Base-by-base conservation (phyloP, 23 tunicate genomes). In the Diplosoma virens region DNA sequence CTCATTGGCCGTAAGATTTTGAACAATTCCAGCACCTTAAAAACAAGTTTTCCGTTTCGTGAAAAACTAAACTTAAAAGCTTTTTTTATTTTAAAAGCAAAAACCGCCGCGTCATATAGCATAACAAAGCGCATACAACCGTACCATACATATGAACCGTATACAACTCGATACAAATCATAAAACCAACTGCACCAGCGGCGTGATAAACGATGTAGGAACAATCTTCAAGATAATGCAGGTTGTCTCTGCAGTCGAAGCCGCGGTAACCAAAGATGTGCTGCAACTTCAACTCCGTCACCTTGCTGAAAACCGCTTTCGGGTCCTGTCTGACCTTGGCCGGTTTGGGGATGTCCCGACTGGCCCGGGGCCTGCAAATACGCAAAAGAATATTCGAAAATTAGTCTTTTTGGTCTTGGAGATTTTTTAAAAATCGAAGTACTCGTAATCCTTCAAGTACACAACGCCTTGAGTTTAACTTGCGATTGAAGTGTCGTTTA, bases 181-280 rank as follows among this genome's bases (percentile, higher is more conserved):
- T n/a, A n/a, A n/a, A n/a, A n/a, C n/a, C n/a, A n/a, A n/a, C n/a
- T n/a, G n/a, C 30, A 76, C 96, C 99, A 37, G 99, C 99, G 28
- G 99, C 96, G 53, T 95, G 99, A 54, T 84, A 95, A 0, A 95
- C 87, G 30, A 95, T 72, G 25, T 74, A 63, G 23, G 90, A 20
- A 47, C 81, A 81, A n/a, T 84, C 90, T 22, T 86, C 79, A 16
- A 89, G 23, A 41, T 84, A 89, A 31, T 81, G 89, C 6, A 95
- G 58, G 80, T 95, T 95, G 85, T 84, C 83, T 0, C 99, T 71
- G 67, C 97, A 92, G 66, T 95, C 99, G 73, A 84, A 95, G 1
- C 99, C 99, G 22, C 99, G 84, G 65, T 95, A 95, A 18, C 99
- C 99, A 48, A 95, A 95, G 23, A 95, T 72, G 59, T 95, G 99